phyloP scores from a whole-genome alignment of 2,888 invertebrate genomes.

The Drosophila robusta region DNA sequence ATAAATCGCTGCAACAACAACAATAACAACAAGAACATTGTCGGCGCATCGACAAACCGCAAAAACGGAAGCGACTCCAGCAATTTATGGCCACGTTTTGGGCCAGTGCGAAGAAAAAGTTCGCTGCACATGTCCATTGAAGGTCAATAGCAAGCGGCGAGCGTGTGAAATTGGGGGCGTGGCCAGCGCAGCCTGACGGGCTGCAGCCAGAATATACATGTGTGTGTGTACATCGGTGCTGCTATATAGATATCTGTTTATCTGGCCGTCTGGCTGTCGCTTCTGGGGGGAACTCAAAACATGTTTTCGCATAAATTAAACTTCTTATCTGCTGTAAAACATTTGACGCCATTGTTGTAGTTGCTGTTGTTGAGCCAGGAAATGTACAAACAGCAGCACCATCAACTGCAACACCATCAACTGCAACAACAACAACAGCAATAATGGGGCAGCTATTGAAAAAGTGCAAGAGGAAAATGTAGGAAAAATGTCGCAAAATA shows the following conservation, averaged over 20 bases:
- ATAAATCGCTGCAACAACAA: conserved; percentile 56
- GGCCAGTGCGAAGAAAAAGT: conserved; percentile 50
- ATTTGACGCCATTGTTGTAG: conserved; percentile 71
- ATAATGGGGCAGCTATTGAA: conserved; percentile 22
- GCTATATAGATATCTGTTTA: conserved; percentile 47
- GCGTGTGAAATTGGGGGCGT: conserved; percentile 66
- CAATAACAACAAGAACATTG: conserved; percentile 33
- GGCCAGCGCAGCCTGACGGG: conserved; percentile 53
- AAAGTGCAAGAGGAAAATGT: conserved; percentile 22
- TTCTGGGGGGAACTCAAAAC: conserved; percentile 64
- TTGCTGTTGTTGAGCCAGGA: conserved; percentile 52
- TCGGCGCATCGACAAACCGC: conserved; percentile 61
- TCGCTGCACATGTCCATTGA: conserved; percentile 49
- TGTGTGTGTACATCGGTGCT: conserved; percentile 4
- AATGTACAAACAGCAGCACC: conserved; percentile 47
- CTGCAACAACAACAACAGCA: conserved; percentile 25
- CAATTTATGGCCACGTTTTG: conserved; percentile 67
- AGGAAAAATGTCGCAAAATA: conserved; percentile 53
- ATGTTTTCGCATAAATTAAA: conserved; percentile 83
- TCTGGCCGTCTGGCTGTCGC: conserved; percentile 55
- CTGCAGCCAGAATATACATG: conserved; percentile 24
- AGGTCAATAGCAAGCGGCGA: conserved; percentile 66
- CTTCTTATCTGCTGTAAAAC: conserved; percentile 80
- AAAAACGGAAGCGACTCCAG: conserved; percentile 61
- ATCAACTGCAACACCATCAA: conserved; percentile 18